Evolutionary conservation across 2,888 invertebrate species (phyloP).

Genomic region (Polydrusus tereticollis): DNA sequence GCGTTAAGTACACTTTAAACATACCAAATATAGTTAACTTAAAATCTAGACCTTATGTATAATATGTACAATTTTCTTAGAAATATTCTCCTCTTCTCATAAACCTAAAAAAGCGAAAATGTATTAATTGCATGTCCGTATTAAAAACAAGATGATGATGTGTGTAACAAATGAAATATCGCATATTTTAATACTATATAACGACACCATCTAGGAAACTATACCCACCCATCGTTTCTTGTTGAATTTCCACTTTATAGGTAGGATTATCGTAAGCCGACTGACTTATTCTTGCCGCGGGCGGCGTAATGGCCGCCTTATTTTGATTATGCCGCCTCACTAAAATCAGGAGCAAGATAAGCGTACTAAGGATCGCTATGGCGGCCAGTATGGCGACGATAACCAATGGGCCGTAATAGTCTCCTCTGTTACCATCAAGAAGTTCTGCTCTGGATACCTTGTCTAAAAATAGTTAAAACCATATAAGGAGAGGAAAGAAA

Average conservation of each 20-base stretch:
- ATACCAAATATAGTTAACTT: constrained; percentile 44
- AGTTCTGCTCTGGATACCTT: constrained; percentile 69
- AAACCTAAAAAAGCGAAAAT: constrained; percentile 46
- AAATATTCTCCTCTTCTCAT: constrained; percentile 31
- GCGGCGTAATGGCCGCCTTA: constrained; percentile 82
- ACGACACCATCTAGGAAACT: too few species aligned
- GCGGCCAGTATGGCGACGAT: constrained; percentile 90
- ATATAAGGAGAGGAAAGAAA: constrained; percentile 18
- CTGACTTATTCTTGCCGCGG: constrained; percentile 79
- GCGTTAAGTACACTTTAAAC: constrained; percentile 55
- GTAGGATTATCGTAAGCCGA: constrained; percentile 95
- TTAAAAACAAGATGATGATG: not conserved
- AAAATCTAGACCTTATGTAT: constrained; percentile 49
- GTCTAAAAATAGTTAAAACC: too few species aligned
- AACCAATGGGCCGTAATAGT: constrained; percentile 91
- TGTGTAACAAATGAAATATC: too few species aligned
- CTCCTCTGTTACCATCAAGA: constrained; percentile 70
- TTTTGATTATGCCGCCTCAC: constrained; percentile 79
- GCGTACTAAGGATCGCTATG: constrained; percentile 84
- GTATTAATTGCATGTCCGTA: not conserved
- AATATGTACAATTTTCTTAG: constrained; percentile 56
- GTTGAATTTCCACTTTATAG: constrained; percentile 93
- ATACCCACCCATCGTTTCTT: constrained; percentile 88
- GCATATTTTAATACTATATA: too few species aligned
- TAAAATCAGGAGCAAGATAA: constrained; percentile 84